Evolutionary conservation across 2,113 vertebrate species (phyloP).

Genomic region (Agapornis roseicollis): DNA sequence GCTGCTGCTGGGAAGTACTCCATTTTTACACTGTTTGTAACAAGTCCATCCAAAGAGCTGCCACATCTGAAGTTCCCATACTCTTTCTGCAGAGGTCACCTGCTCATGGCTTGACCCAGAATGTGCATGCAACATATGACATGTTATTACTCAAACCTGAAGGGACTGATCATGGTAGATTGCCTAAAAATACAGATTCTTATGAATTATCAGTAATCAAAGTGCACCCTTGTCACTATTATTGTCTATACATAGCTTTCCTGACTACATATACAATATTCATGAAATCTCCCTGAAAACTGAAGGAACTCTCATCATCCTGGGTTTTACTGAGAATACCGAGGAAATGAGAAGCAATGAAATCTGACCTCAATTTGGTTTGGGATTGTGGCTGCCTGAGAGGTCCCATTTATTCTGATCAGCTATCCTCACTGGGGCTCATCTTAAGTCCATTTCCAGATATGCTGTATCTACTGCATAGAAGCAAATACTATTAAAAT

Average conservation of each 20-base stretch:
- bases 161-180: neutral
- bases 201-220: constrained; percentile 23
- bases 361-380: neutral
- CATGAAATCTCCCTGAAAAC: neutral
- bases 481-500: neutral
- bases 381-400: neutral
- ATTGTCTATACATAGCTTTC: neutral
- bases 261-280: neutral
- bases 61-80: neutral
- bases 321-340: neutral
- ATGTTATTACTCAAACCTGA: constrained; percentile 11
- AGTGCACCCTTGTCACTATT: constrained; percentile 19
- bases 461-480: neutral
- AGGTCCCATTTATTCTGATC: neutral
- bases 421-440: neutral
- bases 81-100: neutral
- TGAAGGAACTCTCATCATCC: neutral
- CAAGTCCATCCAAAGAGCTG: neutral
- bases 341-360: neutral
- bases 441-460: neutral
- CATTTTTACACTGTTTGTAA: neutral
- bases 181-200: constrained; percentile 8
- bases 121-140: neutral
- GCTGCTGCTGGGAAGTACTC: neutral
- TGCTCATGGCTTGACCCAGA: neutral